Percentiles rank a stretch among this genome's conserved stretches.
These are phyloP conservation scores for Proterorhinus semilunaris DNA, from an alignment of 2,113 vertebrate genomes.

Conservation along the genomic window DNA sequence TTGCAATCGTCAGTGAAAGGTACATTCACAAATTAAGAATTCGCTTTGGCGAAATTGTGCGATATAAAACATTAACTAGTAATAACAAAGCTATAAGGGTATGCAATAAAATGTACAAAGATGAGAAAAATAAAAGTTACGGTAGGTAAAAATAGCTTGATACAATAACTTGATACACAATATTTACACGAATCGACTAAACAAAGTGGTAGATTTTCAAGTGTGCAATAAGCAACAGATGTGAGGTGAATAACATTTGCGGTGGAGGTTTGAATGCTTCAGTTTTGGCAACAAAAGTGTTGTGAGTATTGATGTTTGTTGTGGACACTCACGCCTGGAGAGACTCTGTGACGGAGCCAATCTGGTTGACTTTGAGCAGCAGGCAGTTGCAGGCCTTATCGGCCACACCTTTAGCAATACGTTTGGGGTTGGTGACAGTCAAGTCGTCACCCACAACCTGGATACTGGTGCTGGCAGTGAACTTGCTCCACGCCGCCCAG, in stretches of 20 bases:
- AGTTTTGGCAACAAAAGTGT: slow-evolving; percentile 5
- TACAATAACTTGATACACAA: too few relatives aligned
- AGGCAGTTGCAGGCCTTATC: slow-evolving; percentile 97
- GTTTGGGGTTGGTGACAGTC: slow-evolving; percentile 97
- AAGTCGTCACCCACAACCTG: slow-evolving; percentile 97
- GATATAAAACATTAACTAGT: too few relatives aligned
- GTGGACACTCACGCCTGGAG: slow-evolving; percentile 88
- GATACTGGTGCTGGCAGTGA: slow-evolving; percentile 84
- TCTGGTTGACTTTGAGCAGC: slow-evolving; percentile 98
- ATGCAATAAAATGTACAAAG: too few relatives aligned
- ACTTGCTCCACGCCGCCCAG: slow-evolving; percentile 92
- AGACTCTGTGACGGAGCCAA: slow-evolving; percentile 94
- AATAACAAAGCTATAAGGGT: too few relatives aligned
- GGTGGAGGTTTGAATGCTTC: neutral
- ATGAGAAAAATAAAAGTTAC: too few relatives aligned
- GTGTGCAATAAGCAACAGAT: neutral
- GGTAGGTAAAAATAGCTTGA: too few relatives aligned
- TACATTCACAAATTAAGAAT: too few relatives aligned
- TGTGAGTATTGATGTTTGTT: neutral
- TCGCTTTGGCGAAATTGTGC: too few relatives aligned
- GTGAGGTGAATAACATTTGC: too few relatives aligned
- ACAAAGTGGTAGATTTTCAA: too few relatives aligned
- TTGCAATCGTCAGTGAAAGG: too few relatives aligned
- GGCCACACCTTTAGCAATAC: slow-evolving; percentile 86
- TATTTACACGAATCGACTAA: too few relatives aligned